A percentile compares a stretch with the other conserved stretches of the same genome.
phyloP scores from a whole-genome alignment of 2,888 invertebrate genomes.

The Colletes collaris region DNA sequence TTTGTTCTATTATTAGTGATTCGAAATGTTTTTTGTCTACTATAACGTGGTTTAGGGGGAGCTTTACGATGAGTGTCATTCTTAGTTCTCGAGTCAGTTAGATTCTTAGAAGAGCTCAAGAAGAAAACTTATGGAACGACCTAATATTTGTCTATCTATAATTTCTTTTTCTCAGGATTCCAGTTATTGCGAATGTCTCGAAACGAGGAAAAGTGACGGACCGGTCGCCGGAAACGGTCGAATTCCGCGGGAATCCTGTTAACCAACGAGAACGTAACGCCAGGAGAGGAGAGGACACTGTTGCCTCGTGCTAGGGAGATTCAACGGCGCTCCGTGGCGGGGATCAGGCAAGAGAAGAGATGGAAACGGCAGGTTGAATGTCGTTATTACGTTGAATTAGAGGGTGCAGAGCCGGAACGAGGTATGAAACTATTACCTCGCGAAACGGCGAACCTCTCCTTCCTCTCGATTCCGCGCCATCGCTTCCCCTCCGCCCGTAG shows the following conservation, averaged over 20 bases:
- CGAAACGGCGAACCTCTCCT: conserved; percentile 75
- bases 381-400: conserved; percentile 83
- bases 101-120: too few species aligned
- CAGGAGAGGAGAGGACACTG: conserved; percentile 55
- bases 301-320: conserved; percentile 62
- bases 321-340: conserved; percentile 65
- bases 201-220: neutral
- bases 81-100: too few species aligned
- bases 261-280: conserved; percentile 18
- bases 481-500: conserved; percentile 33
- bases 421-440: conserved; percentile 83
- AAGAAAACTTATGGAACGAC: too few species aligned
- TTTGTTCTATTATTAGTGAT: too few species aligned
- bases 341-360: conserved; percentile 58
- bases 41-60: too few species aligned
- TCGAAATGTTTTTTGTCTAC: too few species aligned
- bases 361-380: conserved; percentile 81
- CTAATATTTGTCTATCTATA: too few species aligned
- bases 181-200: too few species aligned
- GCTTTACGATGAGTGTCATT: too few species aligned
- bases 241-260: neutral
- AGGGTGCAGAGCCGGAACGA: conserved; percentile 83
- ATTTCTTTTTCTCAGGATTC: too few species aligned
- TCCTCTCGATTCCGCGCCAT: conserved; percentile 37
- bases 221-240: neutral